phyloP scores from a whole-genome alignment of 23 tunicate genomes.

The Styela clava region DNA sequence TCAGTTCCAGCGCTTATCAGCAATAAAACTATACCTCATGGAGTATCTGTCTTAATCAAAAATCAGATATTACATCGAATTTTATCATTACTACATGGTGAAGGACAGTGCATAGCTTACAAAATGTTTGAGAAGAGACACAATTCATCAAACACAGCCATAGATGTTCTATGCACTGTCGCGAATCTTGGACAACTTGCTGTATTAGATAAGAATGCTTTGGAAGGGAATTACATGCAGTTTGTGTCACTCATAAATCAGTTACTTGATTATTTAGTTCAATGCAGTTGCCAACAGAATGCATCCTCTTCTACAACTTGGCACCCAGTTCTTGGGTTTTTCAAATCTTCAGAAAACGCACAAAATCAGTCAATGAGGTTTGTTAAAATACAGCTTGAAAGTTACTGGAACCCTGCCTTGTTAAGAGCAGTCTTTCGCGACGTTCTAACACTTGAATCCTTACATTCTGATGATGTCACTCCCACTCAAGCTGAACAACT shows the following conservation, averaged over 20 bases:
- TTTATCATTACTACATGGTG: constrained; percentile 39
- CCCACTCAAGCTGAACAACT: constrained; percentile 85
- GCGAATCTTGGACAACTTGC: constrained; percentile 57
- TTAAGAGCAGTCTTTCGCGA: constrained; percentile 67
- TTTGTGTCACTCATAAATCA: constrained; percentile 70
- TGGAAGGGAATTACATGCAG: constrained; percentile 26
- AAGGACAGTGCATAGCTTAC: constrained; percentile 37
- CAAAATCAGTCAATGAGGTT: constrained; percentile 50
- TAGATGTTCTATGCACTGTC: constrained; percentile 35
- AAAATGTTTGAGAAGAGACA: constrained; percentile 23
- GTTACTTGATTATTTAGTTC: constrained; percentile 40
- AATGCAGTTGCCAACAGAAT: constrained; percentile 39
- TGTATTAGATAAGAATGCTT: constrained; percentile 23
- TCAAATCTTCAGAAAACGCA: constrained; percentile 14
- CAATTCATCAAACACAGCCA: constrained; percentile 22
- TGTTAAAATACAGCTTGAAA: constrained; percentile 63
- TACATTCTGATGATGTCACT: constrained; percentile 58
- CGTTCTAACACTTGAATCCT: constrained; percentile 59
- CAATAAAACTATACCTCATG: constrained; percentile 11
- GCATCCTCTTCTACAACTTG: constrained; percentile 60
- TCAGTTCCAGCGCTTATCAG: constrained; percentile 56
- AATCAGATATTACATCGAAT: constrained; percentile 11
- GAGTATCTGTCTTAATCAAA: constrained; percentile 2
- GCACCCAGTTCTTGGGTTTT: constrained; percentile 94
- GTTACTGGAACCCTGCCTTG: constrained; percentile 58